Conservation (phyloP, 2,888 invertebrate genomes). For the Eupeodes latifasciatus region DNA sequence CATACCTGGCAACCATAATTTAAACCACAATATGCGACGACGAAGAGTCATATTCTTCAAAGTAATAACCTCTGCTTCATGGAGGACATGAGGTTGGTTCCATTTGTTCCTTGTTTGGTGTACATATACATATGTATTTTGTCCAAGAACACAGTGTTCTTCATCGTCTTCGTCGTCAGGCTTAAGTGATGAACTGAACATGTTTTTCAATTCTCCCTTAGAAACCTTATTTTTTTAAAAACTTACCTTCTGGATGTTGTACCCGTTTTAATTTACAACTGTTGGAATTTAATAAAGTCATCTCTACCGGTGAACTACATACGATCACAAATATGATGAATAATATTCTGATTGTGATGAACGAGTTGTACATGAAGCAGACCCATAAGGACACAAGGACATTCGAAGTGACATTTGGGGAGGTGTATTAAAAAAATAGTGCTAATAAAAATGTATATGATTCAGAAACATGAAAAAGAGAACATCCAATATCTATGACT, state of each 20-base stretch:
- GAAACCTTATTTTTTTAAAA: no score
- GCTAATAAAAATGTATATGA: conserved; percentile 42
- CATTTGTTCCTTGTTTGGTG: no score
- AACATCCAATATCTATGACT: conserved; percentile 20
- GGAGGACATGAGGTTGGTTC: neutral
- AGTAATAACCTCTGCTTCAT: conserved; percentile 34
- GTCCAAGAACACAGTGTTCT: conserved; percentile 7
- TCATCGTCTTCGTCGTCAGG: neutral
- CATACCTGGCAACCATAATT: neutral
- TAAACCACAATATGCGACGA: neutral
- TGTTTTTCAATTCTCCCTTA: conserved; percentile 12
- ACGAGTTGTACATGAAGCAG: conserved; percentile 1
- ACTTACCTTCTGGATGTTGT: no score
- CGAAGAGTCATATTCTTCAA: neutral
- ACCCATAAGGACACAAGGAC: neutral
- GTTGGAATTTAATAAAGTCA: conserved; percentile 64
- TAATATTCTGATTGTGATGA: conserved; percentile 17
- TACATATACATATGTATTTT: neutral
- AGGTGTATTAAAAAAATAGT: neutral
- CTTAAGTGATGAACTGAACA: conserved; percentile 14
- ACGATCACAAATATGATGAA: neutral
- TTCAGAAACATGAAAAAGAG: conserved; percentile 24
- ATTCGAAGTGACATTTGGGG: no score
- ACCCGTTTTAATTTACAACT: neutral
- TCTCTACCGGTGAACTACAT: conserved; percentile 31